Evolutionary conservation across 2,797 vertebrate species (phyloP).

Genomic region (Cyprinella venusta): DNA sequence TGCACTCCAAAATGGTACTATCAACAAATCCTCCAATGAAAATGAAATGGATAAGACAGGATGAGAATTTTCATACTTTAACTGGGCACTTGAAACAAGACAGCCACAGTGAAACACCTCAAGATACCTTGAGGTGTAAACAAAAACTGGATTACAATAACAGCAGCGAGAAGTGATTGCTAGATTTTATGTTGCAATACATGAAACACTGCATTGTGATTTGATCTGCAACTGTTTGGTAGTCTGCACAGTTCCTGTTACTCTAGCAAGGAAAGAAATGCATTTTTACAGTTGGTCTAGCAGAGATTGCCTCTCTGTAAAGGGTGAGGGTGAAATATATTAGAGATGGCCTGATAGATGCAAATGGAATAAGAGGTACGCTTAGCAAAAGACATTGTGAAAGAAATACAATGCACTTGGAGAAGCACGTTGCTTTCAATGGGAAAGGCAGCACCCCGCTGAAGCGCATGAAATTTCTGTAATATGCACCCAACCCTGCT

Average conservation of each 20-base stretch:
- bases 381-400: constrained; percentile 31
- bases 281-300: constrained; percentile 47
- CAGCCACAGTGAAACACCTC: not conserved
- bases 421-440: constrained; percentile 56
- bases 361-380: constrained; percentile 20
- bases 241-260: constrained; percentile 26
- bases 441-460: constrained; percentile 39
- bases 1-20: not conserved
- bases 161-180: constrained; percentile 39
- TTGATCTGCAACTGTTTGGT: constrained; percentile 32
- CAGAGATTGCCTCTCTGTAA: constrained; percentile 49
- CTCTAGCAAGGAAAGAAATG: constrained; percentile 55
- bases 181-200: constrained; percentile 27
- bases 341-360: constrained; percentile 43
- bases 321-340: constrained; percentile 17
- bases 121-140: not conserved
- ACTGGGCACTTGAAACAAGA: no score
- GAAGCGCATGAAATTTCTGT: constrained; percentile 25
- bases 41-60: constrained; percentile 1
- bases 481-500: constrained; percentile 10
- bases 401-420: constrained; percentile 21
- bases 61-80: not conserved
- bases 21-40: not conserved
- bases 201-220: constrained; percentile 51
- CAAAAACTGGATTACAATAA: not conserved